These are phyloP conservation scores for Schizotus pectinicornis DNA, from an alignment of 2,888 invertebrate genomes.

Conservation along the genomic window DNA sequence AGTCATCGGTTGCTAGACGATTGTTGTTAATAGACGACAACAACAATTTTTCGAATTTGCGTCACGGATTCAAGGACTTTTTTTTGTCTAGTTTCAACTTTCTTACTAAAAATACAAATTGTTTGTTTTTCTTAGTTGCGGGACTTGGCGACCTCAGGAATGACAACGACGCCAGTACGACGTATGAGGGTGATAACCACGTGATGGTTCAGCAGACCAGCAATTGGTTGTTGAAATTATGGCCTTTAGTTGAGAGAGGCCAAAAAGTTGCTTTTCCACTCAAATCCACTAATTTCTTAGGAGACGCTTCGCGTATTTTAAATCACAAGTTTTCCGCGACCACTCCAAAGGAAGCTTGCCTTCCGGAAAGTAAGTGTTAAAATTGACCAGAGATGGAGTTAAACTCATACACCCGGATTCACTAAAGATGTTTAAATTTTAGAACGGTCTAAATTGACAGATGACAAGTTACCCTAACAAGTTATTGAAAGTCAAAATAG, in stretches of 20 bases:
- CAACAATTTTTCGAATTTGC: too few relatives aligned
- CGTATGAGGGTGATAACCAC: conserved; percentile 91
- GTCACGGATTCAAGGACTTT: too few relatives aligned
- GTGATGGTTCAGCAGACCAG: conserved; percentile 80
- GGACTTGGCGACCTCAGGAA: conserved; percentile 78
- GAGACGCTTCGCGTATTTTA: conserved; percentile 62
- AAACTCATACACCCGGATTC: too few relatives aligned
- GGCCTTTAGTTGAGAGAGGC: conserved; percentile 58
- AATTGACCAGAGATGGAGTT: too few relatives aligned
- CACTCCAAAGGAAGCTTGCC: conserved; percentile 60
- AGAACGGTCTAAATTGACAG: too few relatives aligned
- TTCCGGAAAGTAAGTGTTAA: background rate
- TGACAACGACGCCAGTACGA: conserved; percentile 86
- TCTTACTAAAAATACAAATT: background rate
- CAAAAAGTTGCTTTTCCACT: conserved; percentile 64
- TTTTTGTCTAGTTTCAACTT: too few relatives aligned
- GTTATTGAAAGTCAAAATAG: too few relatives aligned
- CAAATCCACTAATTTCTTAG: conserved; percentile 69
- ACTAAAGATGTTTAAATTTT: too few relatives aligned
- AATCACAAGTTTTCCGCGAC: conserved; percentile 60
- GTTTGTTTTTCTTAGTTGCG: conserved; percentile 62
- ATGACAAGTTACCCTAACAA: too few relatives aligned
- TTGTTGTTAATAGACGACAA: too few relatives aligned
- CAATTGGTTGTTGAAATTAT: conserved; percentile 79
- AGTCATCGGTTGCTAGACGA: background rate